These are phyloP conservation scores for Rhyacophila brunnea DNA, from an alignment of 1,140 invertebrate species.

Conservation along the genomic window DNA sequence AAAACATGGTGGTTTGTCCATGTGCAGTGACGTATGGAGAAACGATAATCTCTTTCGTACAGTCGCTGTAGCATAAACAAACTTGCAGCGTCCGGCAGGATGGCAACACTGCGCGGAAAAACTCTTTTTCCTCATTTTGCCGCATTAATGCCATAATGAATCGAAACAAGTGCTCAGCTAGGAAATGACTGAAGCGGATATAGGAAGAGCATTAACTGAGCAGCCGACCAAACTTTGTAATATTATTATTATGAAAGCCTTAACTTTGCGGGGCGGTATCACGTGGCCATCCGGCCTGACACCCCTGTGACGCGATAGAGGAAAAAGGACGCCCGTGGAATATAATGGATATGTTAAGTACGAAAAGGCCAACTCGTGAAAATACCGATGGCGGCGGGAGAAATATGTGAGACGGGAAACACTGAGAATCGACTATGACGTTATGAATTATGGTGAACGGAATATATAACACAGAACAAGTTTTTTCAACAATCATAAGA, in stretches of 20 bases:
- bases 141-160: conserved; percentile 10
- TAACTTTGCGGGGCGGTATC: conserved; percentile 26
- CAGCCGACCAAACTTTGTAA: conserved; percentile 20
- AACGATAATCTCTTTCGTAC: not conserved
- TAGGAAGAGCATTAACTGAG: conserved; percentile 18
- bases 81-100: conserved; percentile 4
- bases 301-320: conserved; percentile 27
- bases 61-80: conserved; percentile 6
- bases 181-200: conserved; percentile 25
- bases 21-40: not conserved
- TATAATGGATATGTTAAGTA: conserved; percentile 34
- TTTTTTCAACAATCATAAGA: no score
- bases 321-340: conserved; percentile 15
- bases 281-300: conserved; percentile 25
- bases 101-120: conserved; percentile 4
- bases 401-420: no score
- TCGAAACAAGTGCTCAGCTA: conserved; percentile 16
- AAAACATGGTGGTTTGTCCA: not conserved
- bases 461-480: no score
- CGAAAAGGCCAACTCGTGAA: conserved; percentile 24
- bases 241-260: conserved; percentile 8
- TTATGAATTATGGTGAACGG: no score
- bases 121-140: conserved; percentile 33
- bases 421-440: no score
- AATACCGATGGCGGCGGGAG: no score